Base-by-base conservation (phyloP, 1,140 invertebrate genomes). In the Mylabris phalerata region DNA sequence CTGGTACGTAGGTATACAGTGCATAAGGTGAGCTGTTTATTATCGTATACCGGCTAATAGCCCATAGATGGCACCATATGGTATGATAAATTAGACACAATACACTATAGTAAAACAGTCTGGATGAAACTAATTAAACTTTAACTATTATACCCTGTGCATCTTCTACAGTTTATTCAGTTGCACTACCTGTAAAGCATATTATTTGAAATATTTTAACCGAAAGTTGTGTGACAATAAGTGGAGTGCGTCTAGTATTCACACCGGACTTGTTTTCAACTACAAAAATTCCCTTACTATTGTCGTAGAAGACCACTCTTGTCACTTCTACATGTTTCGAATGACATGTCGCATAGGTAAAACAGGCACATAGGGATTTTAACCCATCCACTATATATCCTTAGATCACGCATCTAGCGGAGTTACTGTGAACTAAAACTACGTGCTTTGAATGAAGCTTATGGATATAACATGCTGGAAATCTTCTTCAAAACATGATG, bases 11-110 rank as follows among this genome's bases (percentile, higher is more conserved):
- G 48, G 38, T 19, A 19, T 19, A 19, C 19, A 55, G 48, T 59
- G 50, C 60, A 62, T 43, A 60, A 63, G 58, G 47, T 60, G 50
- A 63, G 46, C 55, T 55, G 58, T 63, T 63, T 55, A 63, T 63
- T 60, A 60, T 63, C 58, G 50, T 49, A 24, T 25, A 54, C 11
- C 43, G 50, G 49, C 49, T 55, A 60, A 60, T 63, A 51, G 55
- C 25, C 61, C 50, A 57, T 44, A 19, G 48, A 54, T 54, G 24
- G 50, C 50, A 51, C 62, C 62, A 60, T 55, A 63, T 63, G 62
- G 58, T 32, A 32, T 32, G 32, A 32, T 32, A 32, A 5, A 32
- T 7, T 4, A 32, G 32, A 7, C 32, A 32, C 32, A 32, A 32
- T 32, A 5, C 32, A 5, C 32, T 32, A 19, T 19, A 19, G 19